Evolutionary conservation across 1,140 invertebrate species (phyloP), one percentile per base, ranked within the genome.

Genomic region (Proctacanthus coquilletti): DNA sequence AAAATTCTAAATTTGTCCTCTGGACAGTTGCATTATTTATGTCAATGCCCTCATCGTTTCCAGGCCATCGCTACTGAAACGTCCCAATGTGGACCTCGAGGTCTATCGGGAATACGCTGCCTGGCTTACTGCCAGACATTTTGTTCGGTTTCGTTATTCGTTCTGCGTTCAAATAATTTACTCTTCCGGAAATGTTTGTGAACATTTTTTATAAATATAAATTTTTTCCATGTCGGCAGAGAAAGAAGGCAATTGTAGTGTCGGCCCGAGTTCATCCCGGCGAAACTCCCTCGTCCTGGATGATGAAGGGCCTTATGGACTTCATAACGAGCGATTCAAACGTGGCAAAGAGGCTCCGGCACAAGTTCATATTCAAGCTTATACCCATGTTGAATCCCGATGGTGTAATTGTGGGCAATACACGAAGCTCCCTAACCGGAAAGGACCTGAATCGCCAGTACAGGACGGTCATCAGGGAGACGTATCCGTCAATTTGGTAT

Each of bases 361-460:
- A 92, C 50, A 80, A 84, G 55, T 95, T 89, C 63, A 87, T 96
- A 43, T 96, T 97, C 59, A 96, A 96, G 65, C 58, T 96, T 36
- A 81, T 97, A 43, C 91, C 92, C 32, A 92, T 94, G 83, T 56
- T 94, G 17, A 97, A 97, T 65, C 91, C 91, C 2, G 92, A 97
- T 61, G 92, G 92, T 6, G 69, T 71, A 1, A 86, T 91, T 50
- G 89, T 94, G 33, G 92, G 92, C 14, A 94, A 88, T 52, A 86
- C 86, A 52, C 68, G 87, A 18, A 91, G 86, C 53, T 92, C 85
- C 10, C 60, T 93, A 39, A 79, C 84, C 18, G 88, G 85, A 36
- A 77, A 83, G 56, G 84, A 89, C 58, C 58, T 91, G 31, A 92
- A 92, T 63, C 71, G 87, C 31, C 84, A 89, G 63, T 92, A 88